Evolutionary conservation across 2,113 vertebrate species (phyloP).

Genomic region (Tamias sibiricus): DNA sequence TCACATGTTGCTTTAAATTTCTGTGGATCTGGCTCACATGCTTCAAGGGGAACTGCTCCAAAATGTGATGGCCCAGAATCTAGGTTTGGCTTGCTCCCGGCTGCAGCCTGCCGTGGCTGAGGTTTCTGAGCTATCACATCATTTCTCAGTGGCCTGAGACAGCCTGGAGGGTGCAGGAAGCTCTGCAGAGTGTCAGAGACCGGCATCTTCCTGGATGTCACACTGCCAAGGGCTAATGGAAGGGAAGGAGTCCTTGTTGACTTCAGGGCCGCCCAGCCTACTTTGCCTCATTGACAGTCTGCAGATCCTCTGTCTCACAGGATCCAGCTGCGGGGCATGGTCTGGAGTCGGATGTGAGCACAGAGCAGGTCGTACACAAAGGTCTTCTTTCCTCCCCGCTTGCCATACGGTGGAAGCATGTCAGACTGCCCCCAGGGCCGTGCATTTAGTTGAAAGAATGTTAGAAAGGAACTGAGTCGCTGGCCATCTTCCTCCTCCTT

Average conservation of each 20-base stretch:
- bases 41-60: background rate
- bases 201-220: background rate
- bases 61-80: background rate
- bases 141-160: rapidly evolving
- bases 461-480: constrained; percentile 58
- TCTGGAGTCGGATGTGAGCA: constrained; percentile 59
- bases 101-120: background rate
- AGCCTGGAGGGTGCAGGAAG: background rate
- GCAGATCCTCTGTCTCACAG: background rate
- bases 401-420: background rate
- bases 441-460: constrained; percentile 66
- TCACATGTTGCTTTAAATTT: background rate
- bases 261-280: background rate
- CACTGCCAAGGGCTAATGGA: background rate
- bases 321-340: constrained; percentile 52
- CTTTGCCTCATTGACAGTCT: background rate
- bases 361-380: background rate
- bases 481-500: constrained; percentile 61
- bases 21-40: constrained; percentile 21
- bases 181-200: background rate
- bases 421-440: constrained; percentile 8
- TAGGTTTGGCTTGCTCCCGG: background rate
- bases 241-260: constrained; percentile 1
- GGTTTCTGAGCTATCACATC: background rate
- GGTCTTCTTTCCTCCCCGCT: background rate